A percentile compares a stretch with the other conserved stretches of the same genome.
phyloP scores from a whole-genome alignment of 2,888 invertebrate species.

The Drosophila silvestris region DNA sequence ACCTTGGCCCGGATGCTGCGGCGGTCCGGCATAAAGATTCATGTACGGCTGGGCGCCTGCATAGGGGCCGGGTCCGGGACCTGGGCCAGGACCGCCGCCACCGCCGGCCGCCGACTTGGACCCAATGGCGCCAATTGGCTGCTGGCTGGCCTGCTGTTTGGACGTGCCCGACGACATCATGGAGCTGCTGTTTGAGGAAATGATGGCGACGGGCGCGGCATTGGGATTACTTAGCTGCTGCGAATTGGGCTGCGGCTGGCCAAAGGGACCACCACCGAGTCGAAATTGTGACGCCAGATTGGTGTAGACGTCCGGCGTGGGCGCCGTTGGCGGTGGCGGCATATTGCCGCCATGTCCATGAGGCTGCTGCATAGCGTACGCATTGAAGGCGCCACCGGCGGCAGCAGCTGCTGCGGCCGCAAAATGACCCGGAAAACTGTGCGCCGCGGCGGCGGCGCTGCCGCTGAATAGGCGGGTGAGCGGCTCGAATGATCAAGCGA shows the following conservation, averaged over 20 bases:
- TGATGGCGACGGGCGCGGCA: constrained; percentile 89
- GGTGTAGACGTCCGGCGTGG: constrained; percentile 90
- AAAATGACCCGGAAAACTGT: constrained; percentile 87
- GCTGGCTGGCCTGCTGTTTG: constrained; percentile 90
- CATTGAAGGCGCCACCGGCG: constrained; percentile 88
- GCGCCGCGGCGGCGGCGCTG: constrained; percentile 88
- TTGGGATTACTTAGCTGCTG: constrained; percentile 93
- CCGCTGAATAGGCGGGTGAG: constrained; percentile 92
- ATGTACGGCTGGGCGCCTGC: constrained; percentile 84
- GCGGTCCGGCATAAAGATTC: constrained; percentile 84
- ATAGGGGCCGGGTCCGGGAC: constrained; percentile 75
- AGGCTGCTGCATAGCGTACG: constrained; percentile 88
- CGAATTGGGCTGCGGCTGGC: constrained; percentile 87
- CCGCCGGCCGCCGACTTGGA: constrained; percentile 81
- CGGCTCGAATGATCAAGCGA: constrained; percentile 89
- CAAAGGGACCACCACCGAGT: constrained; percentile 87
- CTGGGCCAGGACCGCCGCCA: constrained; percentile 71
- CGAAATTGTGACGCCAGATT: constrained; percentile 88
- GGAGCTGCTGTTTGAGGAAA: constrained; percentile 94
- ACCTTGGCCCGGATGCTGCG: constrained; percentile 83
- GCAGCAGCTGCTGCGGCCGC: constrained; percentile 79
- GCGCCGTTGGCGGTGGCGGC: constrained; percentile 87
- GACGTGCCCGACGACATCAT: constrained; percentile 95
- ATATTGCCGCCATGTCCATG: constrained; percentile 71
- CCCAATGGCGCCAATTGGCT: constrained; percentile 94